Percentiles rank a stretch among this genome's conserved stretches.
Evolutionary conservation across 2,113 vertebrate genomes (phyloP).

Genomic region (Oreochromis niloticus): DNA sequence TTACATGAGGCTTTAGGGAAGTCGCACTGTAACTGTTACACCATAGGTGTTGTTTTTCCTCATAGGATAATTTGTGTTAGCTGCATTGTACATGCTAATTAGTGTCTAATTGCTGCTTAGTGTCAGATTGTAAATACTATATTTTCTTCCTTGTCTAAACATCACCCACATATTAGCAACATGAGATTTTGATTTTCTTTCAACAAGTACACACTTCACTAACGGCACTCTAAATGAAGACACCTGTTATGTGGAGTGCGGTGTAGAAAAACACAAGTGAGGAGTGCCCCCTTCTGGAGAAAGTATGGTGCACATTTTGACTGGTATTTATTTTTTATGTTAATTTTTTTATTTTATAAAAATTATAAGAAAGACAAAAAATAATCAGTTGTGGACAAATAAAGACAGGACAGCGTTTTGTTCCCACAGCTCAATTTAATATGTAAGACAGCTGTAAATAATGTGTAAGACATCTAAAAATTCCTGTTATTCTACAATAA

Average conservation of each 20-base stretch:
- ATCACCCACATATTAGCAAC: conserved; percentile 11
- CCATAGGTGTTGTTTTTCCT: conserved; percentile 10
- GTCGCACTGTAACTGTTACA: not conserved
- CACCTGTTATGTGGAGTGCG: not conserved
- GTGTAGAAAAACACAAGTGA: not conserved
- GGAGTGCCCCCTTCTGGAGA: conserved; percentile 43
- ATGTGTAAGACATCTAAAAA: conserved; percentile 50
- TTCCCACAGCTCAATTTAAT: conserved; percentile 41
- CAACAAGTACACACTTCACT: not conserved
- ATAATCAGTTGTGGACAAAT: not conserved
- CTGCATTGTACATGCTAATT: conserved; percentile 20
- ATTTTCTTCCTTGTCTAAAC: conserved; percentile 2
- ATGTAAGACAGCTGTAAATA: conserved; percentile 15
- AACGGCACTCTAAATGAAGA: not conserved
- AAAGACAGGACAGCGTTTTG: not conserved
- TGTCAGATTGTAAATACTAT: conserved; percentile 10
- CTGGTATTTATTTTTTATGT: not conserved
- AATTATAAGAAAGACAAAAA: not conserved
- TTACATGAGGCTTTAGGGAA: not conserved
- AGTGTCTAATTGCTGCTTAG: not conserved
- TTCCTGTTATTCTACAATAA: not conserved
- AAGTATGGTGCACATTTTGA: not conserved
- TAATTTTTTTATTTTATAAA: not conserved
- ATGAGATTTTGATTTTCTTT: not conserved
- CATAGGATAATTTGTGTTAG: conserved; percentile 18